Percentiles rank a stretch among this genome's conserved stretches.
Evolutionary conservation across 2,113 vertebrate species (phyloP).

Genomic region (Salvelinus sp.): DNA sequence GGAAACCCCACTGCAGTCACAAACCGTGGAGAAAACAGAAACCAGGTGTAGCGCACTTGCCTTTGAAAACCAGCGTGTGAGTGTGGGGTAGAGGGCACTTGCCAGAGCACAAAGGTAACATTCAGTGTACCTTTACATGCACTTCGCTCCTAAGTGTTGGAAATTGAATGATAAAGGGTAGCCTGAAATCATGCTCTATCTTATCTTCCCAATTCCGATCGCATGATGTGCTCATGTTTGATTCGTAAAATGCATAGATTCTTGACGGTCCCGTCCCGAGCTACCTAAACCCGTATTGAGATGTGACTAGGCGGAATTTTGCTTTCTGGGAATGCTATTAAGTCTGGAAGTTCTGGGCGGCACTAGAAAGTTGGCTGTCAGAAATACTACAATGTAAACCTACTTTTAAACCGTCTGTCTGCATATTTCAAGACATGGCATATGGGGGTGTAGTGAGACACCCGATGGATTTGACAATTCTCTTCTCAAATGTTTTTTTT

Average conservation of each 20-base stretch:
- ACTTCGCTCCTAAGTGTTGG: constrained; percentile 43
- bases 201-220: constrained; percentile 59
- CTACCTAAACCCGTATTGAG: constrained; percentile 11
- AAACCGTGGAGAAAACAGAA: constrained; percentile 65
- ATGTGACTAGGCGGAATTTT: neutral
- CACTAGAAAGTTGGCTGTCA: too few species aligned
- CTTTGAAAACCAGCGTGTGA: constrained; percentile 44
- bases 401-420: too few species aligned
- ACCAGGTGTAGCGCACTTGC: constrained; percentile 62
- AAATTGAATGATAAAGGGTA: constrained; percentile 48
- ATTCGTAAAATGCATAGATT: constrained; percentile 35
- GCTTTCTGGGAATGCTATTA: too few species aligned
- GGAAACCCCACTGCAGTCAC: constrained; percentile 49
- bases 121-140: constrained; percentile 42
- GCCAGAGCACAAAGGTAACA: constrained; percentile 62
- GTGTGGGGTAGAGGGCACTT: constrained; percentile 29
- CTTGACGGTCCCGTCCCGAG: constrained; percentile 26
- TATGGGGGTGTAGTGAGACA: too few species aligned
- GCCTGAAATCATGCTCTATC: constrained; percentile 46
- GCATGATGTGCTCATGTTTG: constrained; percentile 26
- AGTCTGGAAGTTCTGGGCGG: too few species aligned
- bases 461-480: too few species aligned
- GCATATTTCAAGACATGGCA: too few species aligned
- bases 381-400: too few species aligned
- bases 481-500: too few species aligned